Base-by-base conservation (phyloP, 2,888 invertebrate species). In the Charanyca ferruginea region DNA sequence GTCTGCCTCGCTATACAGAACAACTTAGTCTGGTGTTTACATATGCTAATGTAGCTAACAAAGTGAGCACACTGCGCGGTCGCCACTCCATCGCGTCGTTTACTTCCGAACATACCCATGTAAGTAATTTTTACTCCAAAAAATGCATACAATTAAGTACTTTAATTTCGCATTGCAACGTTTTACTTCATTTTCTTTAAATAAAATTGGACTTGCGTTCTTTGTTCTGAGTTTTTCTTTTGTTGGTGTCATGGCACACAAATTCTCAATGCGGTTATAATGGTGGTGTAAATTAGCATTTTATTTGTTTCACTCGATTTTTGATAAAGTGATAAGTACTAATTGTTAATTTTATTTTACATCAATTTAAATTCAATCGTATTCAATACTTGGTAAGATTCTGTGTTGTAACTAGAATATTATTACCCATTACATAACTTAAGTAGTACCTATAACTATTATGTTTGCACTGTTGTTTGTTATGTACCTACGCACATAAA, bases 21-120 rank as follows among this genome's bases (percentile, higher is more conserved):
- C 67, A 41, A 69, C 73, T 74, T 63, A 41, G 71, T 58, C 45
- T 69, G 68, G 66, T 83, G 82, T 83, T 82, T 83, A 83, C 82
- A 79, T 82, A 83, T 83, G 82, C 67, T 79, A 83, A 83, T 83
- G 73, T 41, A 32, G 63, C 52, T 22, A 63, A 70, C 67, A 69
- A 63, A 62, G 66, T 49, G 59, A 63, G 52, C 63, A 69, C 52
- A 76, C 59, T 52, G 75, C 66, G 66, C 72, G 64, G 58, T 65
- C 22, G 54, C 45, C 61, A 69, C 63, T 67, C 66, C 16, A 20
- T 7, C 60, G 51, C 44, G 23, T n/a, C 62, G 55, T 44, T 45
- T 62, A 62, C 74, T 66, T 48, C 58, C 44, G 38, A 68, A 28
- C 66, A 57, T 52, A 71, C 57, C 18, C 59, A 70, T 44, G 81